phyloP scores from a whole-genome alignment of 2,797 vertebrate genomes.

The Melanotaenia maccullochi region DNA sequence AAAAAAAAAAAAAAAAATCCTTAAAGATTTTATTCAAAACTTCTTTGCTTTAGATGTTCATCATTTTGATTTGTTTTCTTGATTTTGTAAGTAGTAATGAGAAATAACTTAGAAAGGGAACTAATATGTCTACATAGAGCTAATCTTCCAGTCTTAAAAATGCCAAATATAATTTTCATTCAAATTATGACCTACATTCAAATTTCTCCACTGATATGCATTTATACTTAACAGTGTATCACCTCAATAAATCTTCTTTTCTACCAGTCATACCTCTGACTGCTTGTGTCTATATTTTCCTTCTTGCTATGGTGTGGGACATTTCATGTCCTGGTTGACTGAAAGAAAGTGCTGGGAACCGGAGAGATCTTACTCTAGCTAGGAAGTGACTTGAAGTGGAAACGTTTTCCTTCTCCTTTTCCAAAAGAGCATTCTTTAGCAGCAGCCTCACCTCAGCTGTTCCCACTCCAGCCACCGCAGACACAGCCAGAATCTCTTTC shows the following conservation, averaged over 20 bases:
- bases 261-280: background rate
- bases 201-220: conserved; percentile 6
- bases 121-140: background rate
- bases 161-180: background rate
- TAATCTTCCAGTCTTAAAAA: background rate
- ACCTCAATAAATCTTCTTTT: background rate
- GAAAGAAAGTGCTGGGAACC: conserved; percentile 24
- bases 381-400: conserved; percentile 59
- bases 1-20: too few species aligned
- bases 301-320: conserved; percentile 2
- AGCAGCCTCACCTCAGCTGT: conserved; percentile 54
- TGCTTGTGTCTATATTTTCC: background rate
- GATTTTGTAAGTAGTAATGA: too few species aligned
- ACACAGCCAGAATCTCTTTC: conserved; percentile 22
- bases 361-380: conserved; percentile 18
- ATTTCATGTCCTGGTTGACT: conserved; percentile 6
- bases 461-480: conserved; percentile 46
- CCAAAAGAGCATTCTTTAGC: conserved; percentile 69
- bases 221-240: background rate
- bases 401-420: conserved; percentile 56
- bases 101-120: background rate
- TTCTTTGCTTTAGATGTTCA: too few species aligned
- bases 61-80: too few species aligned
- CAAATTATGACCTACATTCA: conserved; percentile 2
- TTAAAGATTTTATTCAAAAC: too few species aligned